Base-by-base conservation (phyloP, 2,113 vertebrate species). In the Chloebia gouldiae region DNA sequence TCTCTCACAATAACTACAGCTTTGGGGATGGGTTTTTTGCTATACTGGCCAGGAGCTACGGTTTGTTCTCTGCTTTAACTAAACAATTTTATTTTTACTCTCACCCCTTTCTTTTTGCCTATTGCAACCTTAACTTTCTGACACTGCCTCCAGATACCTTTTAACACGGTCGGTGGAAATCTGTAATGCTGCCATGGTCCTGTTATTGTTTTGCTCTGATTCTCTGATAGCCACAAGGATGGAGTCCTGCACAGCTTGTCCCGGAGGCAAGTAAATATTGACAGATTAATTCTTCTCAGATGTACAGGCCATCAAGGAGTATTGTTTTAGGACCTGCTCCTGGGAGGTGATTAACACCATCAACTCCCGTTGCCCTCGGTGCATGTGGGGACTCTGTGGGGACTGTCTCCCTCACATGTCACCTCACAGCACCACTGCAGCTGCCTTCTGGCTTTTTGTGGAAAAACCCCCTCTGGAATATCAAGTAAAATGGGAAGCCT, bases 121-220 rank as follows among this genome's bases (percentile, higher is more conserved):
- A 33, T 79, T 88, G 83, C 57, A 97, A 95, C 93, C 72, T 95
- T 88, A 95, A 94, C 75, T 93, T 92, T 95, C 92, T 95, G 94
- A 95, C 92, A 95, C 93, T 71, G 92, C 91, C 93, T 94, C 72
- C 88, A 90, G 92, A 86, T 92, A 88, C 95, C 90, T 95, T 97
- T 95, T 88, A 93, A 86, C 53, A 7, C 24, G 44, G 95, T 92
- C 3, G 40, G 94, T 92, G 93, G 95, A 96, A 93, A 92, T 84
- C 93, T 85, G 95, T 93, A 81, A 69, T 1, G 9, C 87, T 96
- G 94, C 93, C 93, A 95, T 4, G 8, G 40, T 50, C 80, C 76
- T 97, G 94, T 97, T 97, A 96, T 97, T 96, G 92, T 97, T 97
- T 97, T 96, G 92, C 90, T 96, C 95, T 92, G 94, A 84, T 95